Percentiles rank a stretch among this genome's conserved stretches.
Conservation (phyloP, 2,888 invertebrate genomes). For the Cotesia congregata region DNA sequence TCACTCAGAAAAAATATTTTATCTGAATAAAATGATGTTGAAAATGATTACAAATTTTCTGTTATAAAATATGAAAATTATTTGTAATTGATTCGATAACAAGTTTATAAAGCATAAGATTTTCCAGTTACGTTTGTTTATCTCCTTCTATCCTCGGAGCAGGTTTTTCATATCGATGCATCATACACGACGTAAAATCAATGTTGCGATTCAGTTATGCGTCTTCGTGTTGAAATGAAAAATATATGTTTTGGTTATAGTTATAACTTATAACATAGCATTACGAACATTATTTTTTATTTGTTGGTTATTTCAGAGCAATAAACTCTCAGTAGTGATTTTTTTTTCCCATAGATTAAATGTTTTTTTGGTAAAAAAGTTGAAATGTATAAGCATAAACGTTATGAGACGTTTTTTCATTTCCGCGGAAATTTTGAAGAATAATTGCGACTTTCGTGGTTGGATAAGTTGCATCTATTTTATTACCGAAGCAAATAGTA, state of each 20-base stretch:
- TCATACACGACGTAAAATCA: constrained; percentile 28
- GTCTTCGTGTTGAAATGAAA: constrained; percentile 27
- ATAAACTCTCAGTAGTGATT: constrained; percentile 14
- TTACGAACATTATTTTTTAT: neutral
- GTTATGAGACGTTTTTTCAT: neutral
- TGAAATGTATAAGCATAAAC: neutral
- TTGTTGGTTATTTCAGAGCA: constrained; percentile 11
- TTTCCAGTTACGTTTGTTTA: constrained; percentile 7
- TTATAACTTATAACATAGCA: constrained; percentile 20
- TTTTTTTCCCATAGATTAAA: neutral
- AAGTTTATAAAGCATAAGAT: constrained; percentile 17
- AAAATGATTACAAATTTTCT: too few relatives aligned
- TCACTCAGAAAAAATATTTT: too few relatives aligned
- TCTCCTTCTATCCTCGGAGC: constrained; percentile 1
- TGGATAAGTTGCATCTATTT: neutral
- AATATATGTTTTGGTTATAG: constrained; percentile 30
- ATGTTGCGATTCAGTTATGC: constrained; percentile 14
- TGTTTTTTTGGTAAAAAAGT: constrained; percentile 16
- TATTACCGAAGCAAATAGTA: neutral
- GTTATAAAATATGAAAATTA: constrained; percentile 1
- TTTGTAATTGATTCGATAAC: neutral
- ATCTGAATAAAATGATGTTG: too few relatives aligned
- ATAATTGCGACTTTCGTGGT: neutral
- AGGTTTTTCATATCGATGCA: constrained; percentile 25
- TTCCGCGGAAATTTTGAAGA: neutral